Evolutionary conservation across 2,888 invertebrate species (phyloP).

Genomic region (Asteroscopus sphinx): DNA sequence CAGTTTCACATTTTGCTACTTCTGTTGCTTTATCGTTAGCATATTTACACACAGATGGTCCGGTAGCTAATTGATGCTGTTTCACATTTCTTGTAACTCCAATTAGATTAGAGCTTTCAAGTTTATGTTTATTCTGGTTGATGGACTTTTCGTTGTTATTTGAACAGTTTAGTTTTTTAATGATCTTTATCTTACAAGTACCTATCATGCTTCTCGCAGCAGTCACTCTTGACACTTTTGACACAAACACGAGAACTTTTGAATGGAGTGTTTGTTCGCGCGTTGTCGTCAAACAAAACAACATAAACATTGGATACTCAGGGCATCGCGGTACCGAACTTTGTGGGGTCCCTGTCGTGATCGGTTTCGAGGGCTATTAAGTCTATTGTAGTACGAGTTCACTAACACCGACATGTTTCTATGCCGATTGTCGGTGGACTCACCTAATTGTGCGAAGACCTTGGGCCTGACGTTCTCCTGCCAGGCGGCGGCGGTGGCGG

Average conservation of each 20-base stretch:
- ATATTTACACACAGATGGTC: background rate
- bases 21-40: slow-evolving; percentile 14
- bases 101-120: slow-evolving; percentile 26
- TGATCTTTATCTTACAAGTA: slow-evolving; percentile 57
- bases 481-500: slow-evolving; percentile 92
- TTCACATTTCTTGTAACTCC: slow-evolving; percentile 28
- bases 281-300: slow-evolving; percentile 83
- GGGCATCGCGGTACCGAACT: slow-evolving; percentile 64
- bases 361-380: slow-evolving; percentile 72
- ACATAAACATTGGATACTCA: slow-evolving; percentile 79
- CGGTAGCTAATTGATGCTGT: slow-evolving; percentile 3
- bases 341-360: slow-evolving; percentile 66
- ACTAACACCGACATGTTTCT: slow-evolving; percentile 73
- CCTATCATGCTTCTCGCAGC: slow-evolving; percentile 55
- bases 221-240: slow-evolving; percentile 69
- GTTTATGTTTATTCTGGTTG: slow-evolving; percentile 10
- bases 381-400: slow-evolving; percentile 78
- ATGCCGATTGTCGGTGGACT: slow-evolving; percentile 83
- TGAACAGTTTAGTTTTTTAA: slow-evolving; percentile 39
- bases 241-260: slow-evolving; percentile 80
- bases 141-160: slow-evolving; percentile 11
- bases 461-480: slow-evolving; percentile 97
- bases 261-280: slow-evolving; percentile 79
- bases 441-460: slow-evolving; percentile 97
- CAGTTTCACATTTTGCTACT: background rate